These are phyloP conservation scores for Seira sanloemensis DNA, from an alignment of 2,888 invertebrate species.

Conservation along the genomic window DNA sequence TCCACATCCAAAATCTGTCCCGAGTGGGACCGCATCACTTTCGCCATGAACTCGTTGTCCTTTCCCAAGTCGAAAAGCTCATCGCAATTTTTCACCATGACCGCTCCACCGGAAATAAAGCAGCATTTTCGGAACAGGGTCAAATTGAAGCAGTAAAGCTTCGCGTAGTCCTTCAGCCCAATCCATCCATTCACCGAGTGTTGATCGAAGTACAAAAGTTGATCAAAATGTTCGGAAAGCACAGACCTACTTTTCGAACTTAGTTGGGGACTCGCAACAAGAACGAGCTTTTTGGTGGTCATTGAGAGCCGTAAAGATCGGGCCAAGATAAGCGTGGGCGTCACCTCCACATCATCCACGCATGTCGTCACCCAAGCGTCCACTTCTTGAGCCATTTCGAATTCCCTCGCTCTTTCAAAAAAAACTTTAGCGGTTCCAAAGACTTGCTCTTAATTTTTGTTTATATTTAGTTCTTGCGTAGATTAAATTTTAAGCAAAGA, in stretches of 20 bases:
- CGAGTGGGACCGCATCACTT: not conserved
- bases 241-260: not conserved
- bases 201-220: constrained; percentile 33
- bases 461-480: too few species aligned
- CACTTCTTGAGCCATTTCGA: too few species aligned
- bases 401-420: too few species aligned
- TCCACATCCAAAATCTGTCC: constrained; percentile 12
- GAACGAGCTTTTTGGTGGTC: constrained; percentile 20
- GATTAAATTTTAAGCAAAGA: too few species aligned
- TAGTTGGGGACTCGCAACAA: not conserved
- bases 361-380: constrained; percentile 46
- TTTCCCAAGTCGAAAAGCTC: constrained; percentile 43
- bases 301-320: constrained; percentile 8
- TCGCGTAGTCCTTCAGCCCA: constrained; percentile 29
- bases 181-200: constrained; percentile 36
- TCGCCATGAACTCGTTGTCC: not conserved
- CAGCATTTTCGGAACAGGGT: constrained; percentile 52
- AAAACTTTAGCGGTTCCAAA: too few species aligned
- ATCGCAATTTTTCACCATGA: constrained; percentile 52
- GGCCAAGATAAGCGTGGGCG: constrained; percentile 16
- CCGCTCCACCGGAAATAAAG: constrained; percentile 31
- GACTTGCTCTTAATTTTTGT: too few species aligned
- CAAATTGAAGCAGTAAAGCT: constrained; percentile 43
- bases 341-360: constrained; percentile 20
- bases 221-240: constrained; percentile 18